A percentile compares a stretch with the other conserved stretches of the same genome.
Evolutionary conservation across 2,113 vertebrate species (phyloP).

Genomic region (Grallaria varia): DNA sequence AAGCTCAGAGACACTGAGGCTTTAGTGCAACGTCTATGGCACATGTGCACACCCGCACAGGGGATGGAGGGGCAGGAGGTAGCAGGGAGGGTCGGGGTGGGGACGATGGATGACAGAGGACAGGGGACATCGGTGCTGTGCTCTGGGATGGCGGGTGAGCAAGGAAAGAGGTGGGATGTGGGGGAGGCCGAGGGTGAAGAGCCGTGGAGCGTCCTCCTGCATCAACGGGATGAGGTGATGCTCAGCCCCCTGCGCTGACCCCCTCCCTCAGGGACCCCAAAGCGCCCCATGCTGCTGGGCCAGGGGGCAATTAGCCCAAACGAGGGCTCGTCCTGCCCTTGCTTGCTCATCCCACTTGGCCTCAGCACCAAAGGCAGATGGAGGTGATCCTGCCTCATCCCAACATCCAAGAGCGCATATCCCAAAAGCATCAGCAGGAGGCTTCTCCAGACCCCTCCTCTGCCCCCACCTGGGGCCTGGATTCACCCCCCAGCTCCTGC

Average conservation of each 20-base stretch:
- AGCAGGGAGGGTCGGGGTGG: neutral
- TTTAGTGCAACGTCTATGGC: neutral
- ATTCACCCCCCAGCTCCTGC: neutral
- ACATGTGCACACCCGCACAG: neutral
- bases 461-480: rapidly evolving
- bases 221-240: neutral
- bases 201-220: neutral
- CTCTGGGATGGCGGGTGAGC: rapidly evolving
- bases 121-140: neutral
- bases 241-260: neutral
- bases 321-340: neutral
- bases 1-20: neutral
- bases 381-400: neutral
- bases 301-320: neutral
- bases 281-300: rapidly evolving
- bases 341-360: neutral
- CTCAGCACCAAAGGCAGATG: neutral
- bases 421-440: neutral
- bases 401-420: rapidly evolving
- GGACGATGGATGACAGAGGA: rapidly evolving
- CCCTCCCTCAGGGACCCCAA: neutral
- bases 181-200: neutral
- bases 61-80: neutral
- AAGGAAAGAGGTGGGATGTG: neutral
- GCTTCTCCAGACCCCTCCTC: too few relatives aligned